These are phyloP conservation scores for Rhysida immarginata DNA, from an alignment of 1,140 invertebrate genomes.

Conservation along the genomic window DNA sequence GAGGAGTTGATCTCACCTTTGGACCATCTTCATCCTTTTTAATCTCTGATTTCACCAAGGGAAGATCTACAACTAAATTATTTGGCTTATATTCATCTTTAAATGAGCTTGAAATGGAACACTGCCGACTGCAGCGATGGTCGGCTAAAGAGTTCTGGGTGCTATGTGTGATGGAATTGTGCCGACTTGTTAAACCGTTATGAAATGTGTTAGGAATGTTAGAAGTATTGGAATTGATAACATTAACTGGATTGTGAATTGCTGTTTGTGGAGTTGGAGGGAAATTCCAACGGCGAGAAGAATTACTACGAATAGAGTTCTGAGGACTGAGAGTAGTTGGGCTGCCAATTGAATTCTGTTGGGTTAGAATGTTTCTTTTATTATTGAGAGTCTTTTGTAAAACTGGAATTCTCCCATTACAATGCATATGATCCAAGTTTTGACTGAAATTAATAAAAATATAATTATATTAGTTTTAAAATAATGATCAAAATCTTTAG, in stretches of 20 bases:
- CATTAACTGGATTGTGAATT: neutral
- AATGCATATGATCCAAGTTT: constrained; percentile 47
- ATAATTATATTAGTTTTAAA: neutral
- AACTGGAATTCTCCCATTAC: constrained; percentile 46
- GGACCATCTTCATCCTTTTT: constrained; percentile 8
- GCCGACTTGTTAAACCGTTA: neutral
- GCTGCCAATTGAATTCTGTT: constrained; percentile 29
- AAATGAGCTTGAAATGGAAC: constrained; percentile 24
- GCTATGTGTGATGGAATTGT: neutral
- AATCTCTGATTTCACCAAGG: neutral
- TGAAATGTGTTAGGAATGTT: neutral
- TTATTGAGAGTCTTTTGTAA: constrained; percentile 43
- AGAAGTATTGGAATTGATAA: neutral
- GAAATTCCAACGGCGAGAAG: neutral
- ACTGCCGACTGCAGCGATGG: constrained; percentile 24
- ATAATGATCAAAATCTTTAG: too few relatives aligned
- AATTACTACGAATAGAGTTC: constrained; percentile 42
- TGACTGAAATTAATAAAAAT: constrained; percentile 23
- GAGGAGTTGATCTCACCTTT: neutral
- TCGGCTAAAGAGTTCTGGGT: neutral
- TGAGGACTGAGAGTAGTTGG: constrained; percentile 43
- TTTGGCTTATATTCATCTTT: constrained; percentile 31
- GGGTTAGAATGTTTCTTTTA: constrained; percentile 28
- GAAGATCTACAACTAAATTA: constrained; percentile 21
- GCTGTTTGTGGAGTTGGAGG: neutral